These are phyloP conservation scores for Tinea semifulvella DNA, from an alignment of 2,888 invertebrate genomes.

Conservation along the genomic window DNA sequence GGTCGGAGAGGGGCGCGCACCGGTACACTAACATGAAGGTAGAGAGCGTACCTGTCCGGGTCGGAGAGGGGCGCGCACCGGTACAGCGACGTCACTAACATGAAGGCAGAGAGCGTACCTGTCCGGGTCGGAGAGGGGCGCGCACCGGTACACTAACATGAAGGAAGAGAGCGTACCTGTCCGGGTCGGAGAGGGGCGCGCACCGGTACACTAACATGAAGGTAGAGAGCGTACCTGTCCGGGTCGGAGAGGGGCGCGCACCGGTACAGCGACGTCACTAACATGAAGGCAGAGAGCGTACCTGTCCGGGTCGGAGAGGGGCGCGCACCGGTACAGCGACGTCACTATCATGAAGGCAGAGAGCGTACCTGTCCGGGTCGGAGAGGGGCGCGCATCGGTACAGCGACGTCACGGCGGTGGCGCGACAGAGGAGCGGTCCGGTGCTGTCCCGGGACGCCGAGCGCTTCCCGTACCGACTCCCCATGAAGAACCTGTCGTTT, in stretches of 20 bases:
- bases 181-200: too few species aligned
- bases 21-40: too few species aligned
- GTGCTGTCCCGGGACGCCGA: conserved; percentile 22
- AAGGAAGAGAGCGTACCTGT: too few species aligned
- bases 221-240: too few species aligned
- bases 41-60: too few species aligned
- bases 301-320: neutral
- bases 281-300: neutral
- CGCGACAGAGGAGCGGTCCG: conserved; percentile 6
- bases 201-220: too few species aligned
- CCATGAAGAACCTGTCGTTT: conserved; percentile 50
- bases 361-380: neutral
- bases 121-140: too few species aligned
- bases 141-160: too few species aligned
- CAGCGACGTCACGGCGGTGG: neutral
- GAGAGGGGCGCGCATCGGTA: neutral
- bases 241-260: too few species aligned
- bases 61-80: neutral
- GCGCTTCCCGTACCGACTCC: conserved; percentile 43
- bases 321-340: neutral
- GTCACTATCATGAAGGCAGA: neutral
- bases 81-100: too few species aligned
- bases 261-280: neutral
- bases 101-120: too few species aligned
- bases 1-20: too few species aligned